Evolutionary conservation across 2,888 invertebrate species (phyloP).

Genomic region (Cactoblastis cactorum): DNA sequence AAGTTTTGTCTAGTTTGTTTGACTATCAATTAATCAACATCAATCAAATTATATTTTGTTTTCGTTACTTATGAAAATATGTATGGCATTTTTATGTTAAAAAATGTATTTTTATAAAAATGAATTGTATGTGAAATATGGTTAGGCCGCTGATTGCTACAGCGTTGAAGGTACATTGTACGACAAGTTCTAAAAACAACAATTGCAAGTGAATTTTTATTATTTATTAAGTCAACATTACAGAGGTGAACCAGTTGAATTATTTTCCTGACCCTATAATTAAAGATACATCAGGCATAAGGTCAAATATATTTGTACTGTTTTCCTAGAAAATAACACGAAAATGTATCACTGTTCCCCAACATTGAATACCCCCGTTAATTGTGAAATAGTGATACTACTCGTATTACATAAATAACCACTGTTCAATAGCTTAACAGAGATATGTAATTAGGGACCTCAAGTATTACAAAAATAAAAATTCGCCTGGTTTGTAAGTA

Average conservation of each 20-base stretch:
- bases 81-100: background rate
- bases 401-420: too few species aligned
- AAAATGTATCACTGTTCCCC: too few species aligned
- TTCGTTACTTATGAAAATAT: background rate
- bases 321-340: too few species aligned
- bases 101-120: too few species aligned
- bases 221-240: background rate
- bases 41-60: constrained; percentile 8
- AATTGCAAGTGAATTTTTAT: constrained; percentile 13
- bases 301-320: too few species aligned
- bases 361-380: too few species aligned
- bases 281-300: too few species aligned
- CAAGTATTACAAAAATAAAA: too few species aligned
- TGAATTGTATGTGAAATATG: background rate
- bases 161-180: background rate
- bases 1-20: constrained; percentile 18
- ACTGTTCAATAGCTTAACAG: too few species aligned
- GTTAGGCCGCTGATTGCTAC: constrained; percentile 9
- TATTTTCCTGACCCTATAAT: background rate
- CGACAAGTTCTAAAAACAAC: constrained; percentile 6
- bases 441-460: too few species aligned
- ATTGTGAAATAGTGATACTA: too few species aligned
- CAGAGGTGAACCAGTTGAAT: background rate
- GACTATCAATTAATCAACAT: constrained; percentile 13
- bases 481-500: too few species aligned